Evolutionary conservation across 2,113 vertebrate genomes (phyloP), one percentile per base, ranked within the genome.

Genomic region (Phodopus roborovskii): DNA sequence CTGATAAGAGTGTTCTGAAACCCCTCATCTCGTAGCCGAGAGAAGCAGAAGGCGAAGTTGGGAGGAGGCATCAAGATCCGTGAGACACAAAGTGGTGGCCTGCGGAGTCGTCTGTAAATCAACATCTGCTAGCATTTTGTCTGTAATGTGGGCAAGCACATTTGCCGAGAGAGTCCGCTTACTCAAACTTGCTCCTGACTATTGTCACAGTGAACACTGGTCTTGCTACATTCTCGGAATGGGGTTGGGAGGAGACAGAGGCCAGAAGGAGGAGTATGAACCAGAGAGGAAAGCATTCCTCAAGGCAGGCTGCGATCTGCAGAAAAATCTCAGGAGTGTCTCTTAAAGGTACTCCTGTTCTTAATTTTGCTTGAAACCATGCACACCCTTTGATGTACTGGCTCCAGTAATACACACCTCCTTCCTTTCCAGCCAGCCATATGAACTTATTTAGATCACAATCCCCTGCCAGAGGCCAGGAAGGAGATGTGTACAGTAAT

Each of bases 381-480:
- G 94, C 96, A 93, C 83, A 95, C 36, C 36, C 97, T 98, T 98
- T 98, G 98, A 98, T 97, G 98, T 98, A 83, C 1, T 97, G 4
- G 79, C 17, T 97, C 94, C 97, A 97, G 97, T 97, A 98, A 98
- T 92, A 97, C 96, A 98, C 97, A 98, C 97, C 93, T 98, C 98
- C 98, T 97, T 97, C 93, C 94, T 97, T 94, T 97, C 95, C 92
- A 94, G 97, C 92, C 96, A 97, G 95, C 96, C 98, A 98, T 97
- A 97, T 98, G 98, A 98, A 98, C 97, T 96, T 98, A 98, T 98
- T 98, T 98, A 98, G 97, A 98, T 98, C 96, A 90, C 96, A 97
- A 95, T 93, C 97, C 97, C 97, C 97, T 97, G 97, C 97, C 98
- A 98, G 98, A 98, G 97, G 98, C 97, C 98, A 98, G 98, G 98